Evolutionary conservation across 2,888 invertebrate genomes (phyloP), one percentile per base, ranked within the genome.

Genomic region (Drosophila mulleri): DNA sequence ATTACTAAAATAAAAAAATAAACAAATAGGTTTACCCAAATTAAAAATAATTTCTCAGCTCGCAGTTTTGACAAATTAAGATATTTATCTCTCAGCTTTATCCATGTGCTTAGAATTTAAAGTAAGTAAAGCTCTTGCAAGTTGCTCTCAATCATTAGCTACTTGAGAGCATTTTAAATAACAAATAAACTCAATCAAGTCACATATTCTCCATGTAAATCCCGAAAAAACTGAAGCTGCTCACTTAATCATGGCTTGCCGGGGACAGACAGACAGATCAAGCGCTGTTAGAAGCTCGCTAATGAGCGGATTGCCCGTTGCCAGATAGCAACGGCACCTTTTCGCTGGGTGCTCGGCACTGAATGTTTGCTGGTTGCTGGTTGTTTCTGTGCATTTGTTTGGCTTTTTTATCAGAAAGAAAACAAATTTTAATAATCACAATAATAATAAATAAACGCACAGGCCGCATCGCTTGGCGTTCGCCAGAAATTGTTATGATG

Each of bases 401-500:
- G 83, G 71, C 73, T 85, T 88, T 54, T 48, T 48, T 29, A n/a
- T 29, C 16, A 2, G 16, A 37, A 16, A 16, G 8, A 44, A 20
- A 39, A 23, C 20, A 37, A 52, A 14, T 18, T 41, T n/a, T 50
- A 39, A 39, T 39, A 32, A 18, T 18, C 18, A 29, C 37, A 37
- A 32, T 18, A 53, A 53, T 35, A 53, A 53, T 20, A 20, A 53
- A 37, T 37, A 53, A 37, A 23, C 16, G 53, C 53, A 23, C 44
- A 44, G 44, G 44, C 57, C 57, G 48, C 59, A 48, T 48, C 29
- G 39, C 29, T 56, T 37, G 44, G 61, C 35, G 56, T 50, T 61
- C 57, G 64, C 71, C 68, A 75, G 80, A 71, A 81, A 73, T 89
- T 89, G 87, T 91, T 91, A 86, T 86, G 87, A 90, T 83, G 88